Percentiles rank a stretch among this genome's conserved stretches.
Conservation (phyloP, 64 coral and sea anemone genomes). For the Pocillopora damicornis region DNA sequence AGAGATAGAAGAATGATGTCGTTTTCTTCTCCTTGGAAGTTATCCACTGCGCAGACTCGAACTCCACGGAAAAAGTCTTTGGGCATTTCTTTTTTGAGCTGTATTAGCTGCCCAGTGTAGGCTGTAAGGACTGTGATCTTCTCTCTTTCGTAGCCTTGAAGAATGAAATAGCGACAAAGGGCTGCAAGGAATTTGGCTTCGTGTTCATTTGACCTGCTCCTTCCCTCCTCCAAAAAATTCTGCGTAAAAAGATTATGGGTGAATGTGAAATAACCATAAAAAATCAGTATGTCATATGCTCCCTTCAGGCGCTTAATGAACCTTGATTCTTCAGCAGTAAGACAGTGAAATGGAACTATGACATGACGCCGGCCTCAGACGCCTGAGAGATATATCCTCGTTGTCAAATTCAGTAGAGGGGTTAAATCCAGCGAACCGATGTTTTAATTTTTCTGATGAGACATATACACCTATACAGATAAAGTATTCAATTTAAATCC, state of each 20-base stretch:
- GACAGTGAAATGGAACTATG: too few species aligned
- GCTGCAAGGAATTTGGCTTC: slow-evolving; percentile 86
- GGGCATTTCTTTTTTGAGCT: slow-evolving; percentile 82
- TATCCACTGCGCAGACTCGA: slow-evolving; percentile 82
- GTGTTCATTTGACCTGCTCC: slow-evolving; percentile 82
- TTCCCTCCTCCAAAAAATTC: slow-evolving; percentile 83
- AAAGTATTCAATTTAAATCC: too few species aligned
- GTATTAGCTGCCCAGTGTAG: slow-evolving; percentile 92
- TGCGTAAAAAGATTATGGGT: not conserved
- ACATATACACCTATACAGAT: too few species aligned
- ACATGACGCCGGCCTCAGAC: too few species aligned
- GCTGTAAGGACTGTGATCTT: slow-evolving; percentile 91
- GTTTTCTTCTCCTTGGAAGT: slow-evolving; percentile 97
- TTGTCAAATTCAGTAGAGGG: too few species aligned
- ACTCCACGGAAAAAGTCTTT: slow-evolving; percentile 77
- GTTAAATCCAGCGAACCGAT: too few species aligned
- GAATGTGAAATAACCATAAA: not conserved
- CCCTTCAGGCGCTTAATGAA: not conserved
- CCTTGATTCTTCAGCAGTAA: too few species aligned
- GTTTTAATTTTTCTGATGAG: too few species aligned
- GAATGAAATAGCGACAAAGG: slow-evolving; percentile 85
- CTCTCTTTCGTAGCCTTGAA: slow-evolving; percentile 80
- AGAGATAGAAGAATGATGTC: slow-evolving; percentile 92
- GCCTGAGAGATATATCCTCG: too few species aligned
- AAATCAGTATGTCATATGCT: not conserved